Conservation (phyloP, 1,140 invertebrate species). For the Lanistes nyassanus region DNA sequence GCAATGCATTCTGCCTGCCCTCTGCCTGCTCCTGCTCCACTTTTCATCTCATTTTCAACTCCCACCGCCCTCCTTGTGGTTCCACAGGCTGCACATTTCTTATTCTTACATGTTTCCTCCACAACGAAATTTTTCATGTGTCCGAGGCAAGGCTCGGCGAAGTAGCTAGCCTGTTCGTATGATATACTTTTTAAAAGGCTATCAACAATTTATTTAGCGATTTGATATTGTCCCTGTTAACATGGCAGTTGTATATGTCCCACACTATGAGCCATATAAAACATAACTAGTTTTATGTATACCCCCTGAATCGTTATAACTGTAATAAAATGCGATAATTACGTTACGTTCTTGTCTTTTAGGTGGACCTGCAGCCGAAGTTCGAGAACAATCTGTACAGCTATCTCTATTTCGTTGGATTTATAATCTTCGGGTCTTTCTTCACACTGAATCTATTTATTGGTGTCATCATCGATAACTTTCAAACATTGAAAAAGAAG, state of each 20-base stretch:
- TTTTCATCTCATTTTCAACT: too few relatives aligned
- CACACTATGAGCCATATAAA: background rate
- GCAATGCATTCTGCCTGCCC: too few relatives aligned
- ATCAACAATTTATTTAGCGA: too few relatives aligned
- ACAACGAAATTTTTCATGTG: too few relatives aligned
- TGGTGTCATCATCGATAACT: conserved; percentile 98
- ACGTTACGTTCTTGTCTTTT: background rate
- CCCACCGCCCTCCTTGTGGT: too few relatives aligned
- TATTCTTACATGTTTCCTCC: background rate
- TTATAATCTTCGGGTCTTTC: conserved; percentile 96
- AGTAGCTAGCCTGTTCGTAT: too few relatives aligned
- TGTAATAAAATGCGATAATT: background rate
- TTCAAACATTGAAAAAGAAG: conserved; percentile 99
- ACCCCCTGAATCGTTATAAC: background rate
- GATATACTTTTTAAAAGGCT: too few relatives aligned
- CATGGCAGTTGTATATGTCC: background rate
- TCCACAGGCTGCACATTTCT: background rate
- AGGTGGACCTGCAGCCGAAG: conserved; percentile 85
- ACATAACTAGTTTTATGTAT: background rate
- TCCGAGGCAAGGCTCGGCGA: too few relatives aligned
- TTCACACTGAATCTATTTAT: conserved; percentile 97
- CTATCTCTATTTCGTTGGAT: conserved; percentile 98
- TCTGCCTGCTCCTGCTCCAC: too few relatives aligned
- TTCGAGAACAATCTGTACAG: conserved; percentile 95
- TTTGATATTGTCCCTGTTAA: background rate